These are phyloP conservation scores for Ditula angustiorana DNA, from an alignment of 2,888 invertebrate species.

Conservation along the genomic window DNA sequence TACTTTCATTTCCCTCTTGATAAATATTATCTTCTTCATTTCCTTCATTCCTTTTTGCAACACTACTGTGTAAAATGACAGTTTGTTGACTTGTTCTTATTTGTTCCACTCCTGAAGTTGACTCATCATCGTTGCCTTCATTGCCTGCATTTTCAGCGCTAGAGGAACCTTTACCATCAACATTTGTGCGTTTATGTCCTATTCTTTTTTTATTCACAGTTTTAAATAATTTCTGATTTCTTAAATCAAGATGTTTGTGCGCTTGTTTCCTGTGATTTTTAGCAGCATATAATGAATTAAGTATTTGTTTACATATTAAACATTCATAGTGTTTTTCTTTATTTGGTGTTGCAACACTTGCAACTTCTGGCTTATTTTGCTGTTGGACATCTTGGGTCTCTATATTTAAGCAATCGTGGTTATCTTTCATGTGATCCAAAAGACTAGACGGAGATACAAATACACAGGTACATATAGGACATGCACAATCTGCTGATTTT, in stretches of 20 bases:
- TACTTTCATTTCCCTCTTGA: background rate
- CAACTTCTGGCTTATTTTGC: background rate
- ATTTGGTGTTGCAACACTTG: background rate
- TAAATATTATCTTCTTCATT: background rate
- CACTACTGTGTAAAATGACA: no score
- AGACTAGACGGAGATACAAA: background rate
- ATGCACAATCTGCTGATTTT: background rate
- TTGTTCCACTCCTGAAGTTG: background rate
- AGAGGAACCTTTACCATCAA: background rate
- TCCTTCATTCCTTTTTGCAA: background rate
- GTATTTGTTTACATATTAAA: background rate
- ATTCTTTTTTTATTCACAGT: background rate
- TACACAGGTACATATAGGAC: background rate
- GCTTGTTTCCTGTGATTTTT: background rate
- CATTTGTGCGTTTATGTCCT: background rate
- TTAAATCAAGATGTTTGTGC: background rate
- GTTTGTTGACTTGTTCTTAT: background rate
- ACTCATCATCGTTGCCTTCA: background rate
- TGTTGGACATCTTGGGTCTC: background rate
- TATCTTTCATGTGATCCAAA: background rate
- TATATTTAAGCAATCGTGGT: background rate
- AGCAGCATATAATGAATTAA: background rate
- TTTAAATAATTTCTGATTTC: background rate
- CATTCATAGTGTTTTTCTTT: background rate
- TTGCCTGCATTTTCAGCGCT: background rate